These are phyloP conservation scores for Halocynthia aurantium DNA, from an alignment of 23 tunicate species.

Conservation along the genomic window DNA sequence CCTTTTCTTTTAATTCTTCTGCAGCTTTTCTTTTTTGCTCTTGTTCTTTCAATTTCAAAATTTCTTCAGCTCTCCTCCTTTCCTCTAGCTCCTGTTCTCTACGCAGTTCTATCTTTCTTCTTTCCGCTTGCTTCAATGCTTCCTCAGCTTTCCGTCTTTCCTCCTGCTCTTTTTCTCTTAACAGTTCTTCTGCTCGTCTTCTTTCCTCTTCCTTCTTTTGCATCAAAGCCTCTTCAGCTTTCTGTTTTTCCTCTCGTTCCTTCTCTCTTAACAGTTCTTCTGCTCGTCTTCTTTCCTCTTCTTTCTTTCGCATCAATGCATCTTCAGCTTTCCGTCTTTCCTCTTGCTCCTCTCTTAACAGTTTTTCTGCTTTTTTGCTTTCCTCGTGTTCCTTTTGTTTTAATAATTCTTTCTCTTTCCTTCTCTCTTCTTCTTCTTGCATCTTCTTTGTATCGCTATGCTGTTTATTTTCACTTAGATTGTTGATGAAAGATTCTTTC, in stretches of 20 bases:
- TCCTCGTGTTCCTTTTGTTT: background rate
- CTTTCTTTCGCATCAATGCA: background rate
- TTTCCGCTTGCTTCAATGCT: background rate
- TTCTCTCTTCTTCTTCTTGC: too few species aligned
- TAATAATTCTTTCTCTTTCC: background rate
- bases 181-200: background rate
- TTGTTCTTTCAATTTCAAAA: background rate
- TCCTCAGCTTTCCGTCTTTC: slow-evolving; percentile 4
- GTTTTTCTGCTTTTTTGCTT: background rate
- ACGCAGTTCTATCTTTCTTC: background rate
- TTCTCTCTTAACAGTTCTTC: slow-evolving; percentile 1
- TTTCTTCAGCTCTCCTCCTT: background rate
- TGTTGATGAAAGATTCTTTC: too few species aligned
- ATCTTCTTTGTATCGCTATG: too few species aligned
- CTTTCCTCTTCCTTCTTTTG: background rate
- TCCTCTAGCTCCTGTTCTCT: background rate
- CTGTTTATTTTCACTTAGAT: too few species aligned
- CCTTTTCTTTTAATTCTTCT: slow-evolving; percentile 9
- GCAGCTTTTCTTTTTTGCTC: background rate
- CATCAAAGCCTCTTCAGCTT: background rate
- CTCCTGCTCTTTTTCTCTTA: slow-evolving; percentile 1
- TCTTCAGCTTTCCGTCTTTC: background rate
- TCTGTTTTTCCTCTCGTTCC: background rate
- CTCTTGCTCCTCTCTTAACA: background rate
- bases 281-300: background rate